These are phyloP conservation scores for Chrysopa pallens DNA, from an alignment of 1,140 invertebrate genomes.

Conservation along the genomic window DNA sequence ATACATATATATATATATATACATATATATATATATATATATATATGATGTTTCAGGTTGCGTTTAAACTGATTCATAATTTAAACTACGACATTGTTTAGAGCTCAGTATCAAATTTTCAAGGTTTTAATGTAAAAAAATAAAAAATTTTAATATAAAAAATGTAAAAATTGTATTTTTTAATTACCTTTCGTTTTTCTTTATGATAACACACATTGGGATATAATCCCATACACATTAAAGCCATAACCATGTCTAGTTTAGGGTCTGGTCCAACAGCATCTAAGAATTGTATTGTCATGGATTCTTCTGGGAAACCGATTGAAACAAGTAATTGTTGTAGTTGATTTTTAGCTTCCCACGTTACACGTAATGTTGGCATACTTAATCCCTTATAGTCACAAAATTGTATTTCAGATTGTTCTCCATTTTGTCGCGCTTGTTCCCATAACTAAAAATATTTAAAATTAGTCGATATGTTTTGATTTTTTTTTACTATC, in stretches of 20 bases:
- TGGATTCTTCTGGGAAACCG: slow-evolving; percentile 80
- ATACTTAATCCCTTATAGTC: slow-evolving; percentile 77
- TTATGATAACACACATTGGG: slow-evolving; percentile 94
- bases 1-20: too few relatives aligned
- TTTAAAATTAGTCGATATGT: too few relatives aligned
- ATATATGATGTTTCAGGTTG: too few relatives aligned
- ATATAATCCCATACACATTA: slow-evolving; percentile 82
- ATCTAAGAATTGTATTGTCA: slow-evolving; percentile 55
- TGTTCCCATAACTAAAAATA: slow-evolving; percentile 55
- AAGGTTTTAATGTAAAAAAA: too few relatives aligned
- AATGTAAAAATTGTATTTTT: too few relatives aligned
- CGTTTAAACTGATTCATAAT: too few relatives aligned
- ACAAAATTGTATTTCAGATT: slow-evolving; percentile 69
- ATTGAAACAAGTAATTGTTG: slow-evolving; percentile 60
- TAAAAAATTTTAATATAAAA: too few relatives aligned
- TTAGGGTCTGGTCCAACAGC: slow-evolving; percentile 56
- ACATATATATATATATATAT: too few relatives aligned
- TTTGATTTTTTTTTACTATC: slow-evolving; percentile 1
- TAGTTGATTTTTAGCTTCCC: slow-evolving; percentile 84
- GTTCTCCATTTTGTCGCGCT: slow-evolving; percentile 53
- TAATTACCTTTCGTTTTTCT: slow-evolving; percentile 68
- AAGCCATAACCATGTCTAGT: slow-evolving; percentile 68
- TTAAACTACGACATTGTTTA: too few relatives aligned
- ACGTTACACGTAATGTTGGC: slow-evolving; percentile 75
- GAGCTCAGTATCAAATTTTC: too few relatives aligned